A percentile compares a stretch with the other conserved stretches of the same genome.
Conservation (phyloP, 2,113 vertebrate species). For the Piprites chloris region DNA sequence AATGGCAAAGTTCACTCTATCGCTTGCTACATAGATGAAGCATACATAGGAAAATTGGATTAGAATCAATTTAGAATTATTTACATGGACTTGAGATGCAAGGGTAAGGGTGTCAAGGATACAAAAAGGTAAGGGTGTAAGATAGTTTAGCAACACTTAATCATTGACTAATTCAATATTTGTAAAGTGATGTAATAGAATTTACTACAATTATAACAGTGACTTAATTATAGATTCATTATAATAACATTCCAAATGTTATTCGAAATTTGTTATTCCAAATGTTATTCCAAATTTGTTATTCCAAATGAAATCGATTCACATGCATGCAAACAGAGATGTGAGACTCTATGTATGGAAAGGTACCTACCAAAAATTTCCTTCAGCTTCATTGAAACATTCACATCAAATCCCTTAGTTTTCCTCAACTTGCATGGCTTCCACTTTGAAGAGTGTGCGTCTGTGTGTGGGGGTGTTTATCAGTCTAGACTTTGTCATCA, state of each 20-base stretch:
- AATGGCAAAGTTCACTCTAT: not conserved
- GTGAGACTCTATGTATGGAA: not conserved
- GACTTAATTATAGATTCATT: not conserved
- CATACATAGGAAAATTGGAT: not conserved
- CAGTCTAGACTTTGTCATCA: not conserved
- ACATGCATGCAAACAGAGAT: not conserved
- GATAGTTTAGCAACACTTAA: not conserved
- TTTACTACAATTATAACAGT: not conserved
- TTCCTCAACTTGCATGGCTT: not conserved
- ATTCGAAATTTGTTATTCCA: too few species aligned
- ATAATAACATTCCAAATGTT: not conserved
- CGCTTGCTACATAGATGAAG: not conserved
- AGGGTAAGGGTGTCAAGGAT: not conserved
- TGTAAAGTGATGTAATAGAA: not conserved
- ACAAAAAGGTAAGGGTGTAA: not conserved
- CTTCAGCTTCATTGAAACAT: not conserved
- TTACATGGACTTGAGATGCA: not conserved
- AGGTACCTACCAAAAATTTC: not conserved
- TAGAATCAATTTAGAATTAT: not conserved
- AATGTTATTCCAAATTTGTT: too few species aligned
- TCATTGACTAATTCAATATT: not conserved
- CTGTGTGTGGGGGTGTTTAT: not conserved
- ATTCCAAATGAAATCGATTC: too few species aligned
- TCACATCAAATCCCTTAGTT: not conserved
- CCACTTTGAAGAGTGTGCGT: not conserved